Evolutionary conservation across 2,113 vertebrate species (phyloP).

Genomic region (Accipiter cooperii): DNA sequence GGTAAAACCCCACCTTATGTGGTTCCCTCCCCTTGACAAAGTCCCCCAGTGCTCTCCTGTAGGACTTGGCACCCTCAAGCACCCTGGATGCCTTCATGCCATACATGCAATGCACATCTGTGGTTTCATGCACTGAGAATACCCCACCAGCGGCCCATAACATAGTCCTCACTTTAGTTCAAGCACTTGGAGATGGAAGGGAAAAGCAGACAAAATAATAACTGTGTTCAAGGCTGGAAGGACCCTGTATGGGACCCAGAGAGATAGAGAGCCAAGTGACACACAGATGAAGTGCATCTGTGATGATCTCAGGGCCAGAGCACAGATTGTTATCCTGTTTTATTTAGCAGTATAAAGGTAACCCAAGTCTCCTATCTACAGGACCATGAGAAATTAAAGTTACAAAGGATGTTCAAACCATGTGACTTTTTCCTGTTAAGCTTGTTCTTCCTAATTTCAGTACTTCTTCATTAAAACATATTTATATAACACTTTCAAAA

Average conservation of each 20-base stretch:
- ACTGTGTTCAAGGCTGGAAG: background rate
- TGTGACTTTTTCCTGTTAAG: background rate
- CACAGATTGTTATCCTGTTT: background rate
- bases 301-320: background rate
- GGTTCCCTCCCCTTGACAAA: background rate
- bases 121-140: background rate
- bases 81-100: background rate
- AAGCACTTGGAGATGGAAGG: background rate
- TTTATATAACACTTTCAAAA: background rate
- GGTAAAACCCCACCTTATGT: background rate
- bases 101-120: background rate
- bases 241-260: background rate
- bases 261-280: background rate
- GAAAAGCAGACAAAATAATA: background rate
- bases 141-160: background rate
- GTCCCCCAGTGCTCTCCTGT: background rate
- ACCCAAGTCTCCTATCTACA: background rate
- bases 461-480: background rate
- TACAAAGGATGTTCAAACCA: background rate
- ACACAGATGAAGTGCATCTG: background rate
- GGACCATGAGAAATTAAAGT: background rate
- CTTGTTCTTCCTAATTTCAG: background rate
- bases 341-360: background rate
- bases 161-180: background rate
- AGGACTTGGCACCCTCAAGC: background rate